Evolutionary conservation across 2,797 vertebrate species (phyloP).

Genomic region (Coendou prehensilis): DNA sequence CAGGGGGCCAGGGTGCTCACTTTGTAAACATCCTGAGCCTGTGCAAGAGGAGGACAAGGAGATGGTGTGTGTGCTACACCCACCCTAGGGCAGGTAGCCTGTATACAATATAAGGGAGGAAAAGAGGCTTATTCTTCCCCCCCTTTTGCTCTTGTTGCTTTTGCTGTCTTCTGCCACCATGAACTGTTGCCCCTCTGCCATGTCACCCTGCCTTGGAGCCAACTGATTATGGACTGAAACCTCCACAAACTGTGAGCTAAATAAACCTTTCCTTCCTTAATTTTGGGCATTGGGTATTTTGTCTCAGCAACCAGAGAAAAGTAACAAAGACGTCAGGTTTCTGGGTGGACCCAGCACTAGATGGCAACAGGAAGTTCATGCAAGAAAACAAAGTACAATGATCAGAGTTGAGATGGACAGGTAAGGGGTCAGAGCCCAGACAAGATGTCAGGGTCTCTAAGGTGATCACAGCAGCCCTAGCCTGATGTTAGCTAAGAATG

Average conservation of each 20-base stretch:
- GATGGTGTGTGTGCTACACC: not conserved
- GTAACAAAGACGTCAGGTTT: not conserved
- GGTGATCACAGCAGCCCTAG: not conserved
- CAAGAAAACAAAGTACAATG: not conserved
- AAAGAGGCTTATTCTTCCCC: not conserved
- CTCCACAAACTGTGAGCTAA: not conserved
- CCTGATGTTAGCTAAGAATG: not conserved
- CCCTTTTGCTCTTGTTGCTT: no score
- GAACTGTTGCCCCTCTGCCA: not conserved
- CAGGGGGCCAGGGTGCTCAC: not conserved
- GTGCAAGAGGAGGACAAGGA: not conserved
- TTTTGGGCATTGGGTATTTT: not conserved
- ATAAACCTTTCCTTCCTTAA: not conserved
- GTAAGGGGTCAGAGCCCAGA: not conserved
- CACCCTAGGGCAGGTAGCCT: not conserved
- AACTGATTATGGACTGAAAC: not conserved
- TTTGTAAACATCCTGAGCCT: not conserved
- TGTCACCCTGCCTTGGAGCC: not conserved
- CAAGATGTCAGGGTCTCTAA: not conserved
- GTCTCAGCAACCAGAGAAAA: not conserved
- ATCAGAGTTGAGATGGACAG: slow-evolving; percentile 28
- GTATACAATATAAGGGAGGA: not conserved
- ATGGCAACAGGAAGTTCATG: not conserved
- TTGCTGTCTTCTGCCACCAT: not conserved
- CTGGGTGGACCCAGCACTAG: not conserved